Conservation (phyloP, 2,888 invertebrate genomes). For the Linnaemya vulpina region DNA sequence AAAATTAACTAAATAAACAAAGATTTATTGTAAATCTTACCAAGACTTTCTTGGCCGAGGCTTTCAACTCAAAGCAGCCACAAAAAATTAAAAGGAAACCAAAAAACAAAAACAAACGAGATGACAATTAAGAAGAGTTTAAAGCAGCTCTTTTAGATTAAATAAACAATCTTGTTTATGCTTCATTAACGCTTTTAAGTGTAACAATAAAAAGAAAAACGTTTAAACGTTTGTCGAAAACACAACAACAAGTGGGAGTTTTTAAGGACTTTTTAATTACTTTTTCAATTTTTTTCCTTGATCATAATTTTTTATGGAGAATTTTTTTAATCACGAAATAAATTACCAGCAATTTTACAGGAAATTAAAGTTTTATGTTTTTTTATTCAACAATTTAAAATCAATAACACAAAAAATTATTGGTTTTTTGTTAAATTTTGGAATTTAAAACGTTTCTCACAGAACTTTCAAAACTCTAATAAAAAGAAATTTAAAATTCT, state of each 20-base stretch:
- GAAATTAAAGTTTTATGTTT: neutral
- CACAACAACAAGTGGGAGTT: slow-evolving; percentile 16
- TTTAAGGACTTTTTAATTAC: slow-evolving; percentile 13
- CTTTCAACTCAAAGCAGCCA: neutral
- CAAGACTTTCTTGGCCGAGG: neutral
- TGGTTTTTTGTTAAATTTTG: neutral
- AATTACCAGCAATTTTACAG: neutral
- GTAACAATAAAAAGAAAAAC: slow-evolving; percentile 26
- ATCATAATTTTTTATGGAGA: slow-evolving; percentile 3
- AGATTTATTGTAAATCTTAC: neutral
- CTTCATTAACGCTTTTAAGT: slow-evolving; percentile 3
- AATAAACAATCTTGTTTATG: slow-evolving; percentile 24
- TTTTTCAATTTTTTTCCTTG: slow-evolving; percentile 14
- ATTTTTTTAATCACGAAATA: neutral
- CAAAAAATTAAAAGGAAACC: neutral
- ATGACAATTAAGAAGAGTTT: neutral
- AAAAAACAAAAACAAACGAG: neutral
- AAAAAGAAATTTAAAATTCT: slow-evolving; percentile 18
- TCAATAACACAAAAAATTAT: neutral
- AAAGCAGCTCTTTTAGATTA: neutral
- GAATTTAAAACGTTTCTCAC: neutral
- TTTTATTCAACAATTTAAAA: neutral
- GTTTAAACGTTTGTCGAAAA: neutral
- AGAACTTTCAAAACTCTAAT: neutral
- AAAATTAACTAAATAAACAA: neutral